Conservation (phyloP, 2,113 vertebrate species). For the Haliaeetus leucogaster region DNA sequence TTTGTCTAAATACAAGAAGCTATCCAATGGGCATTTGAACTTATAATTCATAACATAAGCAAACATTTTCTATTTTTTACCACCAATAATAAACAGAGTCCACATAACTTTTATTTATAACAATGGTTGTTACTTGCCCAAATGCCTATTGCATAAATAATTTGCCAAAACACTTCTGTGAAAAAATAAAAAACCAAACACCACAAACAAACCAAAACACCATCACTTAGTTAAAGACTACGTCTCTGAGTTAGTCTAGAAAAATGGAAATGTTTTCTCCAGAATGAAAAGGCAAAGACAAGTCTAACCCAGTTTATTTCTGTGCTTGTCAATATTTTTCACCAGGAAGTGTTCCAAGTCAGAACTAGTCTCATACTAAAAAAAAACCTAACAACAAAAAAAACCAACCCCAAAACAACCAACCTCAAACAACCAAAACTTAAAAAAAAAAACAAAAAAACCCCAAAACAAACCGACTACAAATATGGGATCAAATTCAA, state of each 20-base stretch:
- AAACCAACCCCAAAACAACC: neutral
- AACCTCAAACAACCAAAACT: neutral
- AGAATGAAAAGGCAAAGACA: neutral
- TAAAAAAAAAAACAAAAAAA: neutral
- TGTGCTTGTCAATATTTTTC: neutral
- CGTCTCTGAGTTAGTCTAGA: neutral
- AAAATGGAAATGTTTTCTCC: neutral
- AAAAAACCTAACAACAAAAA: no score
- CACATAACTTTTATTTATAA: neutral
- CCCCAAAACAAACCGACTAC: accelerated
- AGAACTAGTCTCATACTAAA: neutral
- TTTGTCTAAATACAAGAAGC: neutral
- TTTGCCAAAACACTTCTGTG: neutral
- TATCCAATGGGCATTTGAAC: neutral
- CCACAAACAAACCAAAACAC: neutral
- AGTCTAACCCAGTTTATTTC: neutral
- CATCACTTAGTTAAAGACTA: neutral
- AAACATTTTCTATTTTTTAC: neutral
- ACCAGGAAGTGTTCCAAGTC: neutral
- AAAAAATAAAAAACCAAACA: accelerated
- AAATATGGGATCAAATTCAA: neutral
- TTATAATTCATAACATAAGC: neutral
- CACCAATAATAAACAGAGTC: neutral
- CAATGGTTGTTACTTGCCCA: neutral
- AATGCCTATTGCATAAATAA: neutral